These are phyloP conservation scores for Chaetoderma sp. DNA, from an alignment of 2,888 invertebrate genomes.

Conservation along the genomic window DNA sequence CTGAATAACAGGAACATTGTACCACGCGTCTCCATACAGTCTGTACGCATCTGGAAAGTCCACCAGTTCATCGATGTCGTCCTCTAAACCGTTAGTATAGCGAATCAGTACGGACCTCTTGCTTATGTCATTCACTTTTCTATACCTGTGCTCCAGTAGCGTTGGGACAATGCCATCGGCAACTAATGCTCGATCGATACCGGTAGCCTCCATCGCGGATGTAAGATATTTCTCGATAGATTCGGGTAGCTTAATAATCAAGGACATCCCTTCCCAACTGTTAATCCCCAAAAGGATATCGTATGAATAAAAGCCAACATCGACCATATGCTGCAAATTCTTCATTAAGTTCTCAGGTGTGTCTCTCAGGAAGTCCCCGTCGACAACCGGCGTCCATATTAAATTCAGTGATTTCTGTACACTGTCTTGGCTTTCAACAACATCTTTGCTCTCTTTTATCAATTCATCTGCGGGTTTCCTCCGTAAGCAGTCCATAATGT, in stretches of 20 bases:
- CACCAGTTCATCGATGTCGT: too few relatives aligned
- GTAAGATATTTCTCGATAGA: too few relatives aligned
- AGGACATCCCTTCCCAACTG: background rate
- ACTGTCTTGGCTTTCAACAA: background rate
- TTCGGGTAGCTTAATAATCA: too few relatives aligned
- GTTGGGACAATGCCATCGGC: background rate
- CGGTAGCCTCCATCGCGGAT: background rate
- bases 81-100: background rate
- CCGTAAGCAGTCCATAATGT: background rate
- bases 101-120: background rate
- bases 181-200: background rate
- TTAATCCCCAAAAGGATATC: background rate
- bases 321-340: background rate
- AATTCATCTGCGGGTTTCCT: background rate
- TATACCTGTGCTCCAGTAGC: background rate
- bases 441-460: background rate
- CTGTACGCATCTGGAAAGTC: background rate
- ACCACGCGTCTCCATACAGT: background rate
- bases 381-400: background rate
- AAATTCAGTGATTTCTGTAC: background rate
- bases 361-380: background rate
- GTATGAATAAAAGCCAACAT: background rate
- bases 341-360: background rate
- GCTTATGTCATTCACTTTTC: too few relatives aligned
- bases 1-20: background rate